Evolutionary conservation across 2,888 invertebrate genomes (phyloP), one percentile per base, ranked within the genome.

Genomic region (Cerastis leucographa): DNA sequence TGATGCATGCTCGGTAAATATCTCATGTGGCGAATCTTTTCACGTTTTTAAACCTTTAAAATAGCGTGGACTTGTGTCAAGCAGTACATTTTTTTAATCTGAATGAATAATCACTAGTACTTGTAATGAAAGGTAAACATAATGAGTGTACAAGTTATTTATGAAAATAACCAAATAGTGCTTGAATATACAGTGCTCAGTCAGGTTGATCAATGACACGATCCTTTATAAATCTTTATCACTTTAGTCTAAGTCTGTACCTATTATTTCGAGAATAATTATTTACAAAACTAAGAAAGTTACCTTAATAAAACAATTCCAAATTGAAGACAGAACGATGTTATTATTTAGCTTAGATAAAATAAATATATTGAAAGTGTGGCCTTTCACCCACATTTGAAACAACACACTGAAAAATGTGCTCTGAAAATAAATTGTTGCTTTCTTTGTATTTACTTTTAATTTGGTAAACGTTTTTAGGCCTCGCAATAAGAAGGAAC

Each of bases 341-440:
- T 44, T 56, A 25, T 35, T 54, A 49, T 35, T 35, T 44, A 22
- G 8, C 11, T 44, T 29, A 17, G 8, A 54, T 7, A 46, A 35
- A 35, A 44, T n/a, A 22, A 44, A 25, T 51, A 49, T 35, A 61
- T 46, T 56, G 25, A 35, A 66, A 40, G 9, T 72, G 7, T 71
- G 22, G 61, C 78, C 59, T 66, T 61, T 80, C 80, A n/a, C 72
- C 59, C 66, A 78, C 78, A 59, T 29, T 14, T 7, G 11, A 42
- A 9, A 17, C 25, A 59, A 19, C 5, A 54, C 51, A 76, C 6
- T 14, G 12, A 46, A 1, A 2, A 35, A 49, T 44, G 22, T 22
- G 49, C 22, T 71, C 46, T 49, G 44, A 49, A n/a, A 56, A 22
- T 1, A 56, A 78, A 59, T 59, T 65, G 64, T 35, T 78, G 14